Evolutionary conservation across 1,140 invertebrate genomes (phyloP), one percentile per base, ranked within the genome.

Genomic region (Achatina immaculata): DNA sequence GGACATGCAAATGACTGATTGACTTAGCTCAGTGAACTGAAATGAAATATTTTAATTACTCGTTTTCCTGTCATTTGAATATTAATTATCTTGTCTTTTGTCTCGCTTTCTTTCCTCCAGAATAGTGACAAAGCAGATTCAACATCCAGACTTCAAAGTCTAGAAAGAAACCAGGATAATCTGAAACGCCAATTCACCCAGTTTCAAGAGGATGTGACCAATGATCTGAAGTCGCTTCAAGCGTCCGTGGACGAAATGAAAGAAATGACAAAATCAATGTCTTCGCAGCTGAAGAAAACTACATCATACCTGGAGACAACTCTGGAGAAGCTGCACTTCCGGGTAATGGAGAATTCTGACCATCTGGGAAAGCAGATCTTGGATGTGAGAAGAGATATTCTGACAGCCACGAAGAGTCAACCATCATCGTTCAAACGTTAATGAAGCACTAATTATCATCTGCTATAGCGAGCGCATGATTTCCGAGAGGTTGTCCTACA

Each of bases 311-410:
- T 62, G n/a, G n/a, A 62, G 58, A 16, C n/a, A 21, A 31, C 2
- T 2, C 0, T 62, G 6, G n/a, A 31, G 3, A 62, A 31, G 28
- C 7, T 62, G 28, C 58, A 62, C 4, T 16, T 6, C 6, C n/a
- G 21, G 28, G 1, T 62, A 16, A 1, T 62, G 16, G 58, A 62
- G 21, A 62, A 62, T 34, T 62, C 58, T 16, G 58, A 62, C 31
- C 58, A 62, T 62, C 21, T 62, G 21, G 58, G 58, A 6, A 62
- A 62, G 28, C 58, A 62, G 58, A 62, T 62, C 31, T 62, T 62
- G 31, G 58, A 62, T 16, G 58, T 34, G 1, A 2, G 58, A 31
- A 62, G 58, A 16, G 58, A 62, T 16, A 31, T 62, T 31, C 0
- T 55, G 48, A 19, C 48, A 21, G 19, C 3, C 2, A 31, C 58